Evolutionary conservation across 2,888 invertebrate genomes (phyloP), one percentile per base, ranked within the genome.

Genomic region (Cyclophora albipunctata): DNA sequence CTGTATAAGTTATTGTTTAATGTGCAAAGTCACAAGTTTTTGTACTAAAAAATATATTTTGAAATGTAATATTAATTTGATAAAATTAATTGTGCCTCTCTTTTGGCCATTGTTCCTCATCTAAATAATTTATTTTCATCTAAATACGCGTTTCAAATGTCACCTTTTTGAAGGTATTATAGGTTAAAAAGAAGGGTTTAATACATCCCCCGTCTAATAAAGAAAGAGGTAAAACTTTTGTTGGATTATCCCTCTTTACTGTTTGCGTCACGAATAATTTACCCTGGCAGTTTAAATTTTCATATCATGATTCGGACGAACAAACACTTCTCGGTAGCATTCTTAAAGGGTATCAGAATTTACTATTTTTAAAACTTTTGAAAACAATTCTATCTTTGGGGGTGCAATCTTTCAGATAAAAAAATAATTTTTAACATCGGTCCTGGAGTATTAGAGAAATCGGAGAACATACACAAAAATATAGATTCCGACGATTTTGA

Each of bases 231-330:
- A 74, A 71, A 69, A 75, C 78, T 71, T 76, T 75, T 71, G 67
- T 55, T 58, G 78, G 84, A 81, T 85, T 85, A 85, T 83, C 85
- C 84, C 78, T 81, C 73, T 75, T 82, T 81, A 79, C 82, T 73
- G 78, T 64, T 60, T 67, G 63, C 67, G 78, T 73, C 71, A 75
- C 74, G 78, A 76, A 81, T 81, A 81, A 82, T 82, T 82, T 83
- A 82, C 33, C 33, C 4, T 34, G 34, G 5, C 43, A 5, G 33
- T 20, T 34, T 43, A 34, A 34, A 5, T 37, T 37, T 37, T 37
- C n/a, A n/a, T 20, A 20, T 37, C 4, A 5, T 37, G 37, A 37
- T 37, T 37, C 37, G 4, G 37, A 5, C 20, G 20, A 20, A 20
- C 20, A 20, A 20, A 20, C 20, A 20, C 20, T 20, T 20, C 2